Conservation (phyloP, 2,797 vertebrate genomes). For the Lates japonicus region DNA sequence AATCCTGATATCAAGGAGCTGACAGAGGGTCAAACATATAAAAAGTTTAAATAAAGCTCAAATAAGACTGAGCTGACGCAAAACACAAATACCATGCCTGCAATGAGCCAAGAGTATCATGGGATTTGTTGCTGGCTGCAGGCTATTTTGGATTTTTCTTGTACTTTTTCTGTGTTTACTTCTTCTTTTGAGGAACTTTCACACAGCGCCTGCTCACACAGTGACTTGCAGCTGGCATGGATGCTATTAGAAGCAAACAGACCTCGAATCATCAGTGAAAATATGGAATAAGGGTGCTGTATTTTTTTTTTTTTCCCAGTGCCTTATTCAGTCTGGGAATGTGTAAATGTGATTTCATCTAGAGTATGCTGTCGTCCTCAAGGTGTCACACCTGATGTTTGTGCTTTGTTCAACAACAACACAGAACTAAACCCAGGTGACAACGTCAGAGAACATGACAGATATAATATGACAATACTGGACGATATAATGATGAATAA, state of each 20-base stretch:
- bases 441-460: constrained; percentile 43
- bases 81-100: constrained; percentile 43
- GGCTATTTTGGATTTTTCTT: constrained; percentile 65
- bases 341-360: constrained; percentile 40
- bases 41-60: constrained; percentile 50
- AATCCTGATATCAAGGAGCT: constrained; percentile 9
- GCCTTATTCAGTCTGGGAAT: constrained; percentile 26
- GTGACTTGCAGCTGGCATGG: constrained; percentile 38
- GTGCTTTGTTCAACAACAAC: constrained; percentile 27
- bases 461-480: constrained; percentile 55
- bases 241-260: constrained; percentile 37
- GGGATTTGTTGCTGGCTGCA: constrained; percentile 58
- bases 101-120: constrained; percentile 26
- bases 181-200: constrained; percentile 61
- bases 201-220: constrained; percentile 32
- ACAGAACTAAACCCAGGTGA: constrained; percentile 42
- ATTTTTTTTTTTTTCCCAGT: constrained; percentile 2
- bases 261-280: constrained; percentile 16
- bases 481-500: constrained; percentile 42
- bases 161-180: constrained; percentile 58
- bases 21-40: constrained; percentile 35
- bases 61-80: constrained; percentile 47
- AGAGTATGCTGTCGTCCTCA: background rate
- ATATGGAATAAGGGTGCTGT: constrained; percentile 9
- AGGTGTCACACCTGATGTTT: constrained; percentile 39